Conservation (phyloP, 2,113 vertebrate species). For the Hypocryptadius cinnamomeus region DNA sequence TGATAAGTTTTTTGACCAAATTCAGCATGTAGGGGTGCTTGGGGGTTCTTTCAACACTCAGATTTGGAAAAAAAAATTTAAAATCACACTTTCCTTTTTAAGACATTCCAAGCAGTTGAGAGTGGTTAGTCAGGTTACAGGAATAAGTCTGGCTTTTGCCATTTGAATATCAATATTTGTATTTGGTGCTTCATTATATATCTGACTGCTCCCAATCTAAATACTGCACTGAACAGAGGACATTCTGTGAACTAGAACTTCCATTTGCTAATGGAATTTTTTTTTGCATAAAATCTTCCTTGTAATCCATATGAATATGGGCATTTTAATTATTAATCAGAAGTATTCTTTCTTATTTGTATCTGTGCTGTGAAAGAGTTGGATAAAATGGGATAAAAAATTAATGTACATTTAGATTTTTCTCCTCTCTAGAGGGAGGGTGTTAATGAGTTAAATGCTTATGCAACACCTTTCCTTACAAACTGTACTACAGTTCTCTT, state of each 20-base stretch:
- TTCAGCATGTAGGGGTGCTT: background rate
- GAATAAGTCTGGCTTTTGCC: background rate
- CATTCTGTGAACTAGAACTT: background rate
- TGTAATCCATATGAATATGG: conserved; percentile 13
- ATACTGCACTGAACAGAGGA: background rate
- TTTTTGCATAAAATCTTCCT: conserved; percentile 18
- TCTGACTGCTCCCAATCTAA: background rate
- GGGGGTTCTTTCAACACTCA: background rate
- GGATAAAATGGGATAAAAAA: conserved; percentile 2
- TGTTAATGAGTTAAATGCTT: conserved; percentile 41
- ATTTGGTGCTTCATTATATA: background rate
- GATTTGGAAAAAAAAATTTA: background rate
- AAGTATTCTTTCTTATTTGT: conserved; percentile 5
- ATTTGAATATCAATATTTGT: background rate
- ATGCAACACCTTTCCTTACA: conserved; percentile 33
- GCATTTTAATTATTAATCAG: conserved; percentile 40
- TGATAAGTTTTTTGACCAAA: background rate
- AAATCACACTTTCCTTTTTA: background rate
- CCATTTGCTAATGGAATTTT: background rate
- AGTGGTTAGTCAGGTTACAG: background rate
- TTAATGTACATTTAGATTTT: conserved; percentile 3
- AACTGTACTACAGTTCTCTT: background rate
- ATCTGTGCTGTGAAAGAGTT: background rate
- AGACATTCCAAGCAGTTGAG: background rate
- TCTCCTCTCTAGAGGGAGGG: background rate